Base-by-base conservation (phyloP, 1,140 invertebrate species). In the Scaptodrosophila lebanonensis region DNA sequence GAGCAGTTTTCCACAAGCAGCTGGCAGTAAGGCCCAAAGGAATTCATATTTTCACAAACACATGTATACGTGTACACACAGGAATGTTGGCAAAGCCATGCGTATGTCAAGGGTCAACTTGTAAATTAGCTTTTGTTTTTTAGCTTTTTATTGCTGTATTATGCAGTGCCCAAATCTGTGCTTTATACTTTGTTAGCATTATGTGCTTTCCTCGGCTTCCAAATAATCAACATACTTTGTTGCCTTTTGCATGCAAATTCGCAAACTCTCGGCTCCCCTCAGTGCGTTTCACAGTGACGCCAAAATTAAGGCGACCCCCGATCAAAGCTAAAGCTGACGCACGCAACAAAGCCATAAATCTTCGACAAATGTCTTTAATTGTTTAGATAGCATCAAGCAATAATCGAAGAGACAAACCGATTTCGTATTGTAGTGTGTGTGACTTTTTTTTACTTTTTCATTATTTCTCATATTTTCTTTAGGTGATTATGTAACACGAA, bases 261-360 rank as follows among this genome's bases (percentile, higher is more conserved):
- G n/a, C n/a, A n/a, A n/a, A n/a, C n/a, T n/a, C n/a, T n/a, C n/a
- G n/a, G n/a, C n/a, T n/a, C n/a, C n/a, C n/a, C n/a, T n/a, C n/a
- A n/a, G n/a, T n/a, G n/a, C n/a, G n/a, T n/a, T n/a, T n/a, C n/a
- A n/a, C n/a, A n/a, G n/a, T n/a, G n/a, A n/a, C n/a, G n/a, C n/a
- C n/a, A n/a, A 44, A 65, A 53, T 59, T 68, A 29, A 39, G 36
- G 40, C 58, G 51, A 42, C 52, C 30, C 47, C 30, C 12, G 7
- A 54, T 50, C 45, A 36, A 39, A 39, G n/a, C 29, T 11, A 32
- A 38, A 29, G 72, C 51, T 63, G 52, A 62, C 52, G 72, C 72
- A 76, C 72, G 72, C 36, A 50, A 64, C 61, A 61, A 58, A 35
- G 36, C 42, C 68, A 79, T 82, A 68, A 73, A 82, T 79, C 75